These are phyloP conservation scores for Tipula helvola DNA, from an alignment of 2,888 invertebrate species.

Conservation along the genomic window DNA sequence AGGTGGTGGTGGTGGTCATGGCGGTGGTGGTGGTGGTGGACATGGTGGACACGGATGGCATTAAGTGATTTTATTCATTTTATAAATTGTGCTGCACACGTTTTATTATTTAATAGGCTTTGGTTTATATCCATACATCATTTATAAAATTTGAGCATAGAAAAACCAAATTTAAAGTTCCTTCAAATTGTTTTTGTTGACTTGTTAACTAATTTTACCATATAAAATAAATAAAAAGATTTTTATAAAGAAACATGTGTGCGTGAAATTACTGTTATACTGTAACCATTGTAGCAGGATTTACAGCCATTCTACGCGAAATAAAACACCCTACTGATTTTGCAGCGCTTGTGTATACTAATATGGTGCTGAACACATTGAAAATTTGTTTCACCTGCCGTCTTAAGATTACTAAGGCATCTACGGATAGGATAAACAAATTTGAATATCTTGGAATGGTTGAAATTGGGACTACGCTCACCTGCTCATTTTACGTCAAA, in stretches of 20 bases:
- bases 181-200: neutral
- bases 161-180: neutral
- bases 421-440: no score
- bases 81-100: neutral
- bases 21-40: neutral
- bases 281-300: no score
- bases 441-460: no score
- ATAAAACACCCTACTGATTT: no score
- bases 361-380: no score
- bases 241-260: neutral
- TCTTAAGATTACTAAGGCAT: no score
- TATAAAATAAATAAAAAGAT: neutral
- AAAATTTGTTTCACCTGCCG: no score
- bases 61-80: constrained; percentile 11
- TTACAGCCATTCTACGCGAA: no score
- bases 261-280: no score
- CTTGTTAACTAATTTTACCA: neutral
- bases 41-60: constrained; percentile 18
- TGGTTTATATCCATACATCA: neutral
- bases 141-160: neutral
- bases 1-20: neutral
- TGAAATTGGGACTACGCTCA: no score
- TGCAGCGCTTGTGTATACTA: no score
- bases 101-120: neutral
- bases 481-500: no score